phyloP scores from a whole-genome alignment of 2,888 invertebrate species.

The Acrobasis repandana region DNA sequence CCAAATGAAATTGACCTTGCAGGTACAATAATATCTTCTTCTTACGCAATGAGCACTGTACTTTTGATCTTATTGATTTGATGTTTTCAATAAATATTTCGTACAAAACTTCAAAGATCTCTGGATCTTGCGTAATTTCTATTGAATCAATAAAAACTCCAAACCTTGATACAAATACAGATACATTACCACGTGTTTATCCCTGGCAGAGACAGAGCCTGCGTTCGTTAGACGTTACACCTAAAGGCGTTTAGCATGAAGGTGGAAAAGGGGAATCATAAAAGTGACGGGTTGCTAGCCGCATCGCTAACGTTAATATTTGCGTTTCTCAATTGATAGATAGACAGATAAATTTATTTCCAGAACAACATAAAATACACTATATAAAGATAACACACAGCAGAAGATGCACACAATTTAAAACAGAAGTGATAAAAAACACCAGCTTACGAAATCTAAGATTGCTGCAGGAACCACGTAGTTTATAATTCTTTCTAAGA shows the following conservation, averaged over 20 bases:
- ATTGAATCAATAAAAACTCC: neutral
- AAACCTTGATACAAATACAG: too few species aligned
- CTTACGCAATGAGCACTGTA: neutral
- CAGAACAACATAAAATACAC: neutral
- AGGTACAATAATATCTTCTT: neutral
- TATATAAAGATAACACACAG: too few species aligned
- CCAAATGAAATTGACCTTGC: neutral
- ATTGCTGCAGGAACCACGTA: too few species aligned
- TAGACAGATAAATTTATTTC: neutral
- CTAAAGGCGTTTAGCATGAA: too few species aligned
- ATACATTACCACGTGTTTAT: too few species aligned
- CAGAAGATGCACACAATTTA: too few species aligned
- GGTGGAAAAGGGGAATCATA: too few species aligned
- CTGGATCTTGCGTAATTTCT: neutral
- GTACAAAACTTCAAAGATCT: slow-evolving; percentile 4
- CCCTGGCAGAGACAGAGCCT: too few species aligned
- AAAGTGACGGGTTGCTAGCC: too few species aligned
- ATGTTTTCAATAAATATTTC: slow-evolving; percentile 6
- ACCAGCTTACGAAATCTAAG: too few species aligned
- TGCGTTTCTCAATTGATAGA: neutral
- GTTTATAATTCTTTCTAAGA: neutral
- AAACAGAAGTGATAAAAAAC: too few species aligned
- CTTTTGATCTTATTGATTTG: slow-evolving; percentile 7
- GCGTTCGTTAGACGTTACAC: too few species aligned
- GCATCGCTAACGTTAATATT: neutral